Percentiles rank a stretch among this genome's conserved stretches.
Conservation (phyloP, 2,888 invertebrate species). For the Phytoseiulus persimilis region DNA sequence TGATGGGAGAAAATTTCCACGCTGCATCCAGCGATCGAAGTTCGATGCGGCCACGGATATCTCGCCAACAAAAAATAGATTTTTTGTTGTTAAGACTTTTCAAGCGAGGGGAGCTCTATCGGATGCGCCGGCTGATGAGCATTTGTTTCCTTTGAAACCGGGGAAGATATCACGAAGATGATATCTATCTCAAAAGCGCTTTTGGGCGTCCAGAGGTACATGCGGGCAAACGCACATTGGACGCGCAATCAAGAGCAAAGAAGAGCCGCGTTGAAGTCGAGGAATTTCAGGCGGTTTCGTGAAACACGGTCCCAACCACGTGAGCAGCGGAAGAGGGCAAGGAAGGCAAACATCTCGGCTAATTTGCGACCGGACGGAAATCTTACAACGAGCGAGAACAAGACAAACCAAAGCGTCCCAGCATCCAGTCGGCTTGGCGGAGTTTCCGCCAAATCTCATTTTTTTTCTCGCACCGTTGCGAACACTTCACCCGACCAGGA, state of each 20-base stretch:
- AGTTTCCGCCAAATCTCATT: not conserved
- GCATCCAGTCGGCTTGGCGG: not conserved
- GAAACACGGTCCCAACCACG: not conserved
- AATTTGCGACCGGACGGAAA: not conserved
- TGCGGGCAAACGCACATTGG: not conserved
- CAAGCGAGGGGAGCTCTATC: not conserved
- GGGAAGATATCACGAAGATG: not conserved
- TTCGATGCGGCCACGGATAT: not conserved
- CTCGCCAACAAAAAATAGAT: not conserved
- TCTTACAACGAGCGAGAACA: not conserved
- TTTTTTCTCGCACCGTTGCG: not conserved
- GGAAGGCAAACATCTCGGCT: not conserved
- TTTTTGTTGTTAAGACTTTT: not conserved
- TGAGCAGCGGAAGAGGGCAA: not conserved
- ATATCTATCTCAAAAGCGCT: not conserved
- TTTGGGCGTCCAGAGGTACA: not conserved
- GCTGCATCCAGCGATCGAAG: not conserved
- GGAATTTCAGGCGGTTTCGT: not conserved
- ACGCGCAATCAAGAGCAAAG: not conserved
- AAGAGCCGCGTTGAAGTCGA: not conserved
- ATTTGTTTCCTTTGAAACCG: not conserved
- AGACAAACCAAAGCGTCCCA: not conserved
- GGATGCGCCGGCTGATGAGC: not conserved
- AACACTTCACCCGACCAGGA: not conserved
- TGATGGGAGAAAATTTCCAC: not conserved